Evolutionary conservation across 2,888 invertebrate genomes (phyloP).

Genomic region (Rapana venosa): DNA sequence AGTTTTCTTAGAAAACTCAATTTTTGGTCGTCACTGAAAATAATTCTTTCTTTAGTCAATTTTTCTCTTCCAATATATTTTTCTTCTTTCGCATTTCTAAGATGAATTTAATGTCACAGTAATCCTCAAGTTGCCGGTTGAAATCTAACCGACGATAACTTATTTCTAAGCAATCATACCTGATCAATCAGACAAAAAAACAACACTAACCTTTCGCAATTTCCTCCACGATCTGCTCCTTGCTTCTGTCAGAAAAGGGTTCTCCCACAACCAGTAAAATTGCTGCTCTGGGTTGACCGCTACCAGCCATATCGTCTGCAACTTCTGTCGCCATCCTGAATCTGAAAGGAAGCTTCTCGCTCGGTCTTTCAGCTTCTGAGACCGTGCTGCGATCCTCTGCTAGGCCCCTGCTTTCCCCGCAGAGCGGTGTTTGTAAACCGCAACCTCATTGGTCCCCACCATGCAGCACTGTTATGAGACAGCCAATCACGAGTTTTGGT

Average conservation of each 20-base stretch:
- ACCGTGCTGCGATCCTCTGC: not conserved
- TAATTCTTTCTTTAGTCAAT: not conserved
- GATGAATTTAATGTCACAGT: not conserved
- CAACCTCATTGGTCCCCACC: slow-evolving; percentile 41
- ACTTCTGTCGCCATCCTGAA: slow-evolving; percentile 39
- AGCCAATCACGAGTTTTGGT: slow-evolving; percentile 37
- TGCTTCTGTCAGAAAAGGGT: slow-evolving; percentile 93
- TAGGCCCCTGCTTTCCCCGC: slow-evolving; percentile 15
- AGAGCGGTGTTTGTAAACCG: slow-evolving; percentile 13
- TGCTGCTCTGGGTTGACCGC: slow-evolving; percentile 61
- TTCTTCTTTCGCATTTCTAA: not conserved
- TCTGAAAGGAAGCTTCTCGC: slow-evolving; percentile 31
- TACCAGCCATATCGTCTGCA: slow-evolving; percentile 38
- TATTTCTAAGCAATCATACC: not conserved
- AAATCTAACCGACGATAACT: not conserved
- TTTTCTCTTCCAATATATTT: not conserved
- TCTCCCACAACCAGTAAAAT: slow-evolving; percentile 95
- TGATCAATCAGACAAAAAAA: slow-evolving; percentile 4
- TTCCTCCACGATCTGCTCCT: slow-evolving; percentile 94
- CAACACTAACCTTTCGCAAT: slow-evolving; percentile 91
- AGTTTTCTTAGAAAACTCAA: not conserved
- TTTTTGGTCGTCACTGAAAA: not conserved
- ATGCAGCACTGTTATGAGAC: not conserved
- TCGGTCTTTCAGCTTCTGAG: slow-evolving; percentile 29
- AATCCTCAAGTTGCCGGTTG: not conserved